Evolutionary conservation across 1,140 invertebrate species (phyloP), one percentile per base, ranked within the genome.

Genomic region (Eriocheir sinensis): DNA sequence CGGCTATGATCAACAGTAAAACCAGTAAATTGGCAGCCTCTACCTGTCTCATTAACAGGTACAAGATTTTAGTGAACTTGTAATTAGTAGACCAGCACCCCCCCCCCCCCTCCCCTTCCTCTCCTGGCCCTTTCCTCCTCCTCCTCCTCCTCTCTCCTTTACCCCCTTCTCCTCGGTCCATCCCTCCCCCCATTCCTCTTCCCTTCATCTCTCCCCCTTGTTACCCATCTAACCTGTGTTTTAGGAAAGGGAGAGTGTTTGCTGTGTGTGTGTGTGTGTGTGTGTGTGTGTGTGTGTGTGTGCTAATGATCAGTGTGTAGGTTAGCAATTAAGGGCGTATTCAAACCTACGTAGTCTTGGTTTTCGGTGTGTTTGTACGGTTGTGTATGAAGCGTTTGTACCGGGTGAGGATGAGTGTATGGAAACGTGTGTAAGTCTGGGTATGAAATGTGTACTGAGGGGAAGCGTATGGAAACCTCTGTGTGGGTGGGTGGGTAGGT

Each of bases 21-120:
- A 89, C 88, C 41, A 89, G 41, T 48, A 30, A 89, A 53, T 53
- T 89, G 88, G 88, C 88, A 89, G n/a, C 53, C 44, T 44, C n/a
- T 21, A n/a, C 41, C 53, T 53, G 88, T 89, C 88, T 89, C 88
- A 89, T 89, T 89, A 89, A 53, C 44, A 53, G 88, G 88, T 89
- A 89, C 88, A 89, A 36, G 88, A 53, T 89, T 36, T 89, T 89
- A 53, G 41, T 89, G 41, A 89, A 89, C 41, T 53, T 8, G 88
- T 53, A 53, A 89, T 89, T 89, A 89, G 44, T 30, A 32, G 12
- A 34, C 88, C 30, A 32, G 3, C n/a, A 12, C 41, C 53, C 3
- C 41, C 27, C 86, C 6, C 41, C 2, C 8, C 86, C 88, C 44
- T 34, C 83, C 12, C 6, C 12, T 34, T 85, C 0, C 0, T 8